Evolutionary conservation across 2,797 vertebrate species (phyloP).

Genomic region (Danio tinwini): DNA sequence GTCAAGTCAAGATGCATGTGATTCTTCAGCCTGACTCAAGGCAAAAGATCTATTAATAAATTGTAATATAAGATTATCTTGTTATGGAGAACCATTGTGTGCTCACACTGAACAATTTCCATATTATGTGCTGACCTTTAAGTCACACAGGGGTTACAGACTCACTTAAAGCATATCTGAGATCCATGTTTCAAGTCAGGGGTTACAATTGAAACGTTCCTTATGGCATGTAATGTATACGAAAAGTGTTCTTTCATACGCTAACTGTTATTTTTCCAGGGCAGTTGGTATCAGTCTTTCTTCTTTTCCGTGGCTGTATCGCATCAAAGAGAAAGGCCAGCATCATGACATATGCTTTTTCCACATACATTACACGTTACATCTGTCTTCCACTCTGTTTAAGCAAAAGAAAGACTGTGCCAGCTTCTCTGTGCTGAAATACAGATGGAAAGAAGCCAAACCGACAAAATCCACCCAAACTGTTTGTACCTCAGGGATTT

Average conservation of each 20-base stretch:
- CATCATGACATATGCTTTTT: background rate
- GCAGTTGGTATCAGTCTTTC: constrained; percentile 35
- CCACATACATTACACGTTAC: constrained; percentile 21
- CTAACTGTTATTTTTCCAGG: constrained; percentile 35
- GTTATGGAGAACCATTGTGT: background rate
- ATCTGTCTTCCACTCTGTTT: constrained; percentile 33
- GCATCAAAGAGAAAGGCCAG: constrained; percentile 20
- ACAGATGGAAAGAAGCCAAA: constrained; percentile 43
- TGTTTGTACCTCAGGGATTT: constrained; percentile 29
- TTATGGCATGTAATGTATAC: constrained; percentile 9
- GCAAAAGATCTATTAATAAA: background rate
- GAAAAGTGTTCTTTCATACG: constrained; percentile 10
- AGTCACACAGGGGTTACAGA: background rate
- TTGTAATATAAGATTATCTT: background rate
- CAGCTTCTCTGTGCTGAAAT: constrained; percentile 40
- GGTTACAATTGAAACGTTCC: constrained; percentile 1
- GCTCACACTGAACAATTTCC: background rate
- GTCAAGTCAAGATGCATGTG: background rate
- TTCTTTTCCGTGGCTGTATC: constrained; percentile 8
- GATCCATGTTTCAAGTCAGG: background rate
- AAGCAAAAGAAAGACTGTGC: constrained; percentile 13
- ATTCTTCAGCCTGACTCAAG: background rate
- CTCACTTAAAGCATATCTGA: background rate
- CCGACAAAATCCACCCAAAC: constrained; percentile 30
- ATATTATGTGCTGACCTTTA: background rate